Evolutionary conservation across 2,797 vertebrate species (phyloP), one percentile per base, ranked within the genome.

Genomic region (Linurgus olivaceus): DNA sequence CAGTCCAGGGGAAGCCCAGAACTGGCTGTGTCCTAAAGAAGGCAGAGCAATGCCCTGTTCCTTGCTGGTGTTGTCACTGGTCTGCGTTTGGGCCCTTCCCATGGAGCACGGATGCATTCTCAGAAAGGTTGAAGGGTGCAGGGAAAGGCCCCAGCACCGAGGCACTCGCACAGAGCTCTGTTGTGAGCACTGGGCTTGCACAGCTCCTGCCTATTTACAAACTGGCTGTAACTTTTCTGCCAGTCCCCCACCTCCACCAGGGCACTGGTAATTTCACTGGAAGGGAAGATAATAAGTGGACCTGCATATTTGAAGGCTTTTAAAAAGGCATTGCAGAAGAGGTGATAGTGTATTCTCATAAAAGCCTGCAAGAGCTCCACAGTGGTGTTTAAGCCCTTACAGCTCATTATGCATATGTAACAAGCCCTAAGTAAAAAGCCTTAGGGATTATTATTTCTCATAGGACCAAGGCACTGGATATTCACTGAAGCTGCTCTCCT

Each of bases 341-440:
- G 89, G 72, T 94, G 93, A 20, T 74, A 48, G 94, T 73, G 51
- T 95, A 35, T 92, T 84, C 87, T 90, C 82, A 52, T 91, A 94
- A 93, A 94, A 96, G 87, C 75, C 89, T 86, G 76, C 66, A 91
- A 52, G 65, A 95, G 88, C 87, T 96, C 87, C 85, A 18, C 31
- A 33, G 51, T 52, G 82, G 81, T 92, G 72, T 94, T 96, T 91
- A 95, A 94, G 81, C 75, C 92, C 78, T 94, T 94, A 90, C 75
- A 96, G 72, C 86, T 94, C 72, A 91, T 94, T 89, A 92, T 6
- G 37, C 91, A 35, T 94, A 82, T 78, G 89, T 93, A 96, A 94
- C 79, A 88, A 96, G 87, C 54, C 82, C 82, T 86, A 51, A 80
- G 82, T 95, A 94, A 96, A 94, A 96, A 93, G 75, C 87, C 85